Base-by-base conservation (phyloP, 2,113 vertebrate genomes). In the Ochotona curzoniae region DNA sequence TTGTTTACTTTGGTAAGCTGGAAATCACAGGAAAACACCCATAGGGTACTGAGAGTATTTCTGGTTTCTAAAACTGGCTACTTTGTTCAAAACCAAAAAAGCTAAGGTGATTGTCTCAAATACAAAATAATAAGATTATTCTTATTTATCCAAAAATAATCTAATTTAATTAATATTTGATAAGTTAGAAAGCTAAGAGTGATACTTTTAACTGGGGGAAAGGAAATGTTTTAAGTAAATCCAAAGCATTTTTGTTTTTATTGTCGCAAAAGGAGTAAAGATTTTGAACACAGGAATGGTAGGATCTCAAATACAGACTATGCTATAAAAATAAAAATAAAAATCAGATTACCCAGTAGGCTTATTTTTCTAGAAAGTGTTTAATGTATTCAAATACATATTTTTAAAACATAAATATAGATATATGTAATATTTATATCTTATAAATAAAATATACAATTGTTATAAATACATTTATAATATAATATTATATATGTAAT, bases 21-120 rank as follows among this genome's bases (percentile, higher is more conserved):
- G 20, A 30, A 71, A 83, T n/a, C n/a, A 90, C 49, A 90, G 20
- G 26, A 66, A 94, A 93, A 89, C 47, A 95, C 88, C 79, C 80
- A 61, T 47, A 82, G 18, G 28, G 28, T 78, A 88, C 17, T 90
- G 57, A 87, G 1, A 54, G n/a, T 82, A n/a, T 64, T 95, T 21
- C 49, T 26, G 79, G 11, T 80, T 95, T 86, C 69, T 32, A 15
- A 76, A 88, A 83, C 5, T 32, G 76, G 25, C 32, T 75, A 86
- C 15, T 93, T 73, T 80, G 9, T 84, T 82, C n/a, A 64, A 75
- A 64, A 80, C 3, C 35, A 47, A 75, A 74, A 1, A 90, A 60
- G 75, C 1, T 64, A 21, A 28, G 25, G 49, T 82, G 25, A 93
- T 74, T 92, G 86, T 83, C 61, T 74, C 14, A 63, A 90, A 90